Conservation (phyloP, 2,888 invertebrate species). For the Invenusta paracnida region DNA sequence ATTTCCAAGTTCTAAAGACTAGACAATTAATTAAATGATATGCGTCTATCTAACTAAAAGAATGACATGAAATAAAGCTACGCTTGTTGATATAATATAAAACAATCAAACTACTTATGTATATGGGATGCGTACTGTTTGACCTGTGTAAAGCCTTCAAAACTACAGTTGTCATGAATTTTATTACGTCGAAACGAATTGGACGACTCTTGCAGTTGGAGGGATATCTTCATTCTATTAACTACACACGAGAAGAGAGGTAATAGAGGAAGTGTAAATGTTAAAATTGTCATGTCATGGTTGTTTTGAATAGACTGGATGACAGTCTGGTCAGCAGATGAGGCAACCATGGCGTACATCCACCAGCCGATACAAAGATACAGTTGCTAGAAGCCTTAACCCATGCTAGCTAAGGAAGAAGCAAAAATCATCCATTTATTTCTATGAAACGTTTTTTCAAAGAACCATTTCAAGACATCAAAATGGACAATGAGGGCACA, state of each 20-base stretch:
- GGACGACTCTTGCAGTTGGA: neutral
- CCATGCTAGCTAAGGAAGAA: neutral
- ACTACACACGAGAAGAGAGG: neutral
- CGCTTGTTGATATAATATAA: too few species aligned
- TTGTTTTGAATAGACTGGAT: neutral
- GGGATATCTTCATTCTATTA: neutral
- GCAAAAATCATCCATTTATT: constrained; percentile 19
- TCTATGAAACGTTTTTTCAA: constrained; percentile 1
- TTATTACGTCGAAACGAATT: neutral
- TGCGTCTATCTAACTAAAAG: too few species aligned
- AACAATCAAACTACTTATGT: too few species aligned
- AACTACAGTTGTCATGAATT: neutral
- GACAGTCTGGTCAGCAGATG: neutral
- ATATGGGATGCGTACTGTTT: too few species aligned
- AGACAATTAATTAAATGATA: too few species aligned
- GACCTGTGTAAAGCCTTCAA: neutral
- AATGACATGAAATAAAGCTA: too few species aligned
- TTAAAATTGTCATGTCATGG: too few species aligned
- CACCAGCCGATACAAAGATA: neutral
- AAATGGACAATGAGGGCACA: constrained; percentile 15
- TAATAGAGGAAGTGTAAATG: neutral
- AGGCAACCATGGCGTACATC: neutral
- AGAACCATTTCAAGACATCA: constrained; percentile 10
- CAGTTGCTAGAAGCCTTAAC: neutral
- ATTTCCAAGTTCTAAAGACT: too few species aligned